A percentile compares a stretch with the other conserved stretches of the same genome.
Evolutionary conservation across 2,113 vertebrate genomes (phyloP).

Genomic region (Malurus melanocephalus): DNA sequence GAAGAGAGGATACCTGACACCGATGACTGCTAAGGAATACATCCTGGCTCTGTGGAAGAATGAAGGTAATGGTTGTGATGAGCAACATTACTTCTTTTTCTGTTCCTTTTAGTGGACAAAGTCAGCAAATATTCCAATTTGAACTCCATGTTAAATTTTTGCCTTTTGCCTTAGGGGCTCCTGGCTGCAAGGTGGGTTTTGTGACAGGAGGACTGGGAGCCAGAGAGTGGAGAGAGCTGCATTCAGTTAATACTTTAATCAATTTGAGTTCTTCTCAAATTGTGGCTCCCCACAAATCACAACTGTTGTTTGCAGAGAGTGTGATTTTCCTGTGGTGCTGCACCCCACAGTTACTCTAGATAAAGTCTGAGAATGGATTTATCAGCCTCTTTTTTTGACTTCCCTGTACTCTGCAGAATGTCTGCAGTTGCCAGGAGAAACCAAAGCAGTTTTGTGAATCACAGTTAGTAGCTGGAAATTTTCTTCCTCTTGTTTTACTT

Average conservation of each 20-base stretch:
- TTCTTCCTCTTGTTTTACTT: neutral
- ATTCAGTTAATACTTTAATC: neutral
- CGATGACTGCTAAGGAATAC: constrained; percentile 83
- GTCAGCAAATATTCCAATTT: neutral
- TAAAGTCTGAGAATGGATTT: neutral
- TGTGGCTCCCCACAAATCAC: neutral
- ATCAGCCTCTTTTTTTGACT: neutral
- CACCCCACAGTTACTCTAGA: neutral
- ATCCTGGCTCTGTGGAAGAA: constrained; percentile 83
- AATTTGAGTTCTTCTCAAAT: neutral
- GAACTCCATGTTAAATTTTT: neutral
- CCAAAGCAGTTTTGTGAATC: neutral
- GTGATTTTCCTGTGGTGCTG: neutral
- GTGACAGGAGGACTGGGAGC: neutral
- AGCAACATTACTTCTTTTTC: neutral
- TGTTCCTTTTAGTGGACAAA: neutral
- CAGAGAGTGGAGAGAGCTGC: neutral
- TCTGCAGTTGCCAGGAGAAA: neutral
- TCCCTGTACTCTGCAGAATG: neutral
- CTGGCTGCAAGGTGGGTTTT: neutral
- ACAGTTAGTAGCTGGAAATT: neutral
- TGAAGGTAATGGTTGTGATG: constrained; percentile 78
- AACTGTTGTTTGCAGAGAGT: neutral
- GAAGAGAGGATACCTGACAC: constrained; percentile 88
- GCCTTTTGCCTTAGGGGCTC: neutral